These are phyloP conservation scores for Tiliacea citrago DNA, from an alignment of 2,888 invertebrate genomes.

Conservation along the genomic window DNA sequence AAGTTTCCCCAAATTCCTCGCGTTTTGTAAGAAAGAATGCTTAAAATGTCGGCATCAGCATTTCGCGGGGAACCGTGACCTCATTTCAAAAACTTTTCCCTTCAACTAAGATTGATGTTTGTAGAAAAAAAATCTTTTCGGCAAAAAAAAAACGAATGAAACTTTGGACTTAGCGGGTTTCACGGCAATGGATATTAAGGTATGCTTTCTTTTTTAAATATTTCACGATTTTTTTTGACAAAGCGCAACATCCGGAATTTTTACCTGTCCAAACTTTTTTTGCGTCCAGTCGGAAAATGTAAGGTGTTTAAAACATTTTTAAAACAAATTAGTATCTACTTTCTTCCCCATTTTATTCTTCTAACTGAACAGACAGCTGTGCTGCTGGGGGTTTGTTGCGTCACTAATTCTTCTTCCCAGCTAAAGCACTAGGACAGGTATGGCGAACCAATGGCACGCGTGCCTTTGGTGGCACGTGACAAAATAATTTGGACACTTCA, in stretches of 20 bases:
- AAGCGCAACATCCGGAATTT: conserved; percentile 26
- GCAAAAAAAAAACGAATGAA: conserved; percentile 67
- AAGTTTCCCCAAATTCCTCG: conserved; percentile 77
- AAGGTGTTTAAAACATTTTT: not conserved
- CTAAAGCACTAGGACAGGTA: too few relatives aligned
- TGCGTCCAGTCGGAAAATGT: conserved; percentile 5
- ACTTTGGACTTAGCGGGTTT: conserved; percentile 58
- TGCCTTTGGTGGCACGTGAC: too few relatives aligned
- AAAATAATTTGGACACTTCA: too few relatives aligned
- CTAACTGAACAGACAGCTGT: too few relatives aligned
- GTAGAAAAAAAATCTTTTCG: conserved; percentile 74
- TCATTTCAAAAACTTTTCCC: conserved; percentile 82
- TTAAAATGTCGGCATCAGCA: conserved; percentile 80
- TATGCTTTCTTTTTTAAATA: conserved; percentile 53
- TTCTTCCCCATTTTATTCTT: too few relatives aligned
- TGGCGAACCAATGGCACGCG: too few relatives aligned
- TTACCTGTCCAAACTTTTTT: conserved; percentile 30
- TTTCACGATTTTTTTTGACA: conserved; percentile 42
- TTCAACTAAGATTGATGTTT: conserved; percentile 86
- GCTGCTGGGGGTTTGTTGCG: too few relatives aligned
- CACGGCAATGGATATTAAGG: conserved; percentile 56
- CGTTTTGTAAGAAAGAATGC: conserved; percentile 78
- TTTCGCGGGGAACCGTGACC: conserved; percentile 84
- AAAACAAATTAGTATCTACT: not conserved
- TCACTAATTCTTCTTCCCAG: too few relatives aligned